Percentiles rank a stretch among this genome's conserved stretches.
Evolutionary conservation across 1,140 invertebrate species (phyloP).

Genomic region (Penaeus indicus): DNA sequence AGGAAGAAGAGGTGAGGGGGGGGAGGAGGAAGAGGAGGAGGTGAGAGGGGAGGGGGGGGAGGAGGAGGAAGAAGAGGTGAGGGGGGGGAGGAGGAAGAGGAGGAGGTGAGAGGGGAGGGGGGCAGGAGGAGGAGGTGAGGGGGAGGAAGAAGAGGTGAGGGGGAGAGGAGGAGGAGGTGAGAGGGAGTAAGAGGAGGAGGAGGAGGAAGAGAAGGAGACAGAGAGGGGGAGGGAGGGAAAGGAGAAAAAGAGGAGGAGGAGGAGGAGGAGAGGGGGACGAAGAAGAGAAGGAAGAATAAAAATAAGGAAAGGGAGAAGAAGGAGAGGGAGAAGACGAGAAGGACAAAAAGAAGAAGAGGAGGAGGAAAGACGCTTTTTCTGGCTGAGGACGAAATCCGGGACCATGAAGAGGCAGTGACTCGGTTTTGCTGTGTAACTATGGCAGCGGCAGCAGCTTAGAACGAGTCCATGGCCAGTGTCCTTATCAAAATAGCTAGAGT

Average conservation of each 20-base stretch:
- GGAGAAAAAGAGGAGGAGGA: no score
- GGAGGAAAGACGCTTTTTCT: no score
- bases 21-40: not conserved
- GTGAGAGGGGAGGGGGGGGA: not conserved
- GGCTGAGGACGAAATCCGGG: no score
- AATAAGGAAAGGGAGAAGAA: no score
- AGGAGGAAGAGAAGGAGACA: not conserved
- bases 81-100: not conserved
- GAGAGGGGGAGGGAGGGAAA: not conserved
- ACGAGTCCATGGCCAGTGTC: no score
- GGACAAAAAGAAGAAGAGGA: not conserved
- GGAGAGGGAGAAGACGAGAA: no score
- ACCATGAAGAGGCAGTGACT: no score
- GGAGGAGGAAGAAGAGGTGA: no score
- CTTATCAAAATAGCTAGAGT: no score
- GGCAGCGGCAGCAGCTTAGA: no score
- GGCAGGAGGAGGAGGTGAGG: not conserved
- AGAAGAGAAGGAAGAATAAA: not conserved
- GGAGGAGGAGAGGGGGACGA: not conserved
- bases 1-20: not conserved
- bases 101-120: not conserved
- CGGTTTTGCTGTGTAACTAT: no score
- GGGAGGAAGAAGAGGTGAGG: not conserved
- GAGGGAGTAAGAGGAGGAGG: not conserved
- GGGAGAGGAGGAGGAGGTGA: not conserved